Base-by-base conservation (phyloP, 1,140 invertebrate genomes). In the Tetramorium alpestre region DNA sequence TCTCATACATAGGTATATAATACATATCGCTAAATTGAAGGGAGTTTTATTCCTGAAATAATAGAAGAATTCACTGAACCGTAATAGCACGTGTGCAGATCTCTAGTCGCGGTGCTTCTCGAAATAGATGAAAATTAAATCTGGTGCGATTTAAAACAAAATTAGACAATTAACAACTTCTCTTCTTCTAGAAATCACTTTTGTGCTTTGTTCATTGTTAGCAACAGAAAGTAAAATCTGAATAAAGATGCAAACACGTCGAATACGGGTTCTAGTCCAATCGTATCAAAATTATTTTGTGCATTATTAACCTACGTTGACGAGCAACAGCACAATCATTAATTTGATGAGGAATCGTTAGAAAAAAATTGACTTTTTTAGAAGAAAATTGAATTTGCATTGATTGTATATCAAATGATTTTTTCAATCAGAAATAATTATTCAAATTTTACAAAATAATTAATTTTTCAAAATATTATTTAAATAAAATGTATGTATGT, bases 41-140 rank as follows among this genome's bases (percentile, higher is more conserved):
- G 11, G 16, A 38, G 38, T 60, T 78, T 70, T 86, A 86, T 88
- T 88, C 62, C 49, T 41, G 62, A 69, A 87, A 87, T 82, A 90
- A 87, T 76, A 82, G 69, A 75, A 86, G 75, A 56, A 64, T 16
- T 80, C 89, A 86, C n/a, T 65, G 87, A 87, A 84, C 76, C 77
- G 77, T 60, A 62, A 16, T 67, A 44, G 33, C 64, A 65, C 38
- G 76, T 28, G 22, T 18, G 28, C 47, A 22, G 58, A 33, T 62
- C 56, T 56, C 11, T 58, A 77, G 25, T 77, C 5, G 38, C 44
- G 22, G 44, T 25, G n/a, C 13, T 51, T 33, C 58, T 67, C 58
- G 11, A 18, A 58, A 51, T 41, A 22, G 28, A 69, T 33, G 5
- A 33, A 69, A 81, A 81, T 18, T 56, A 67, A 67, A 65, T 60